Evolutionary conservation across 64 coral and sea anemone species (phyloP).

Genomic region (Dendronephthya gigantea): DNA sequence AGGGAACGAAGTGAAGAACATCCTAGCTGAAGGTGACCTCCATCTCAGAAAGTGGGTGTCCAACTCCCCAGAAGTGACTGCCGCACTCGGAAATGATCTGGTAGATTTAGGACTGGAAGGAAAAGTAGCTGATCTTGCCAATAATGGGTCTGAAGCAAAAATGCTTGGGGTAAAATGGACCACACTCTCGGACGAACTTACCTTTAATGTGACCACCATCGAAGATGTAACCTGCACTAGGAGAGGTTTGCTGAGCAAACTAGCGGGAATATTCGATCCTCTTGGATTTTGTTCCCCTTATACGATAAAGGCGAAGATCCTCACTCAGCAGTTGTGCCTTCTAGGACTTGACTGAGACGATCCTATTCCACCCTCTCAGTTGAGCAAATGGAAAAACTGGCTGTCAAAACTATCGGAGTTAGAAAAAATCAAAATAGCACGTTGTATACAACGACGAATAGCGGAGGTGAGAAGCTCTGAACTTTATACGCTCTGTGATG

Average conservation of each 20-base stretch:
- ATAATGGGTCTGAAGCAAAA: background rate
- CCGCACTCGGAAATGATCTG: background rate
- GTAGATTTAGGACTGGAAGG: no score
- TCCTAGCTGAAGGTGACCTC: background rate
- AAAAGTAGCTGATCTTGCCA: background rate
- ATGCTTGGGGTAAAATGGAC: background rate
- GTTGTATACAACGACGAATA: background rate
- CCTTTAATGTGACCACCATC: background rate
- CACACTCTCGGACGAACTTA: background rate
- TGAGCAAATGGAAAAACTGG: conserved; percentile 1
- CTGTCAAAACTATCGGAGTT: background rate
- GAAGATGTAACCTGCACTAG: background rate
- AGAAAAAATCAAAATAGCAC: background rate
- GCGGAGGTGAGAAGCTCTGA: background rate
- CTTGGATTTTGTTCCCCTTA: background rate
- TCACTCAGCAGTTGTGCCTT: background rate
- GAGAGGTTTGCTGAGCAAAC: conserved; percentile 1
- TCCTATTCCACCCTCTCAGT: background rate
- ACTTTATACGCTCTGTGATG: background rate
- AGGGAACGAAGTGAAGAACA: background rate
- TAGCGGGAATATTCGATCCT: background rate
- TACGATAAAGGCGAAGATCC: background rate
- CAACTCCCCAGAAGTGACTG: background rate
- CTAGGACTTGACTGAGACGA: background rate
- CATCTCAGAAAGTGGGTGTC: background rate